Evolutionary conservation across 2,113 vertebrate species (phyloP).

Genomic region (Heliornis fulica): DNA sequence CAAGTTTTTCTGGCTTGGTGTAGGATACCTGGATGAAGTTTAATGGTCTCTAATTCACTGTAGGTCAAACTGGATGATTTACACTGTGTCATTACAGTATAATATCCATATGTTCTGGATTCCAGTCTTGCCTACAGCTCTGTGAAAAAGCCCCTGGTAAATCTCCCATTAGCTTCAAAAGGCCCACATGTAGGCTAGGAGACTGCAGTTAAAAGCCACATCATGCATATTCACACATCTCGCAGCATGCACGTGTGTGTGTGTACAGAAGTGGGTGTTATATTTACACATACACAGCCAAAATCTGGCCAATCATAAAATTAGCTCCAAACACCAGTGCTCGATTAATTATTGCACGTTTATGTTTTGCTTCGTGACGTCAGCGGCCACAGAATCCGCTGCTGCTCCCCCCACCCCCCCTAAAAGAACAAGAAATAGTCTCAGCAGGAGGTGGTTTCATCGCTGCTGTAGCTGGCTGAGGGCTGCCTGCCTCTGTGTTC

Average conservation of each 20-base stretch:
- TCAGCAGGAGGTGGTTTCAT: not conserved
- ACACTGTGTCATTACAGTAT: not conserved
- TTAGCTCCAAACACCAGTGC: not conserved
- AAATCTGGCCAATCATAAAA: not conserved
- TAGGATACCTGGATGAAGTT: slow-evolving; percentile 27
- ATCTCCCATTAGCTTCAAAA: slow-evolving; percentile 70
- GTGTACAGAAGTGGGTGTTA: not conserved
- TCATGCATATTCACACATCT: slow-evolving; percentile 43
- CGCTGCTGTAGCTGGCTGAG: not conserved
- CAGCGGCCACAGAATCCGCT: not conserved
- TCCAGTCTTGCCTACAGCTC: slow-evolving; percentile 62
- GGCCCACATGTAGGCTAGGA: slow-evolving; percentile 43
- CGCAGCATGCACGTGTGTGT: slow-evolving; percentile 21
- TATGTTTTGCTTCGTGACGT: not conserved
- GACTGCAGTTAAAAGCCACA: slow-evolving; percentile 51
- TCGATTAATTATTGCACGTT: not conserved
- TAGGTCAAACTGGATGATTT: slow-evolving; percentile 42
- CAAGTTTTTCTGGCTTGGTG: slow-evolving; percentile 49
- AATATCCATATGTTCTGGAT: slow-evolving; percentile 43
- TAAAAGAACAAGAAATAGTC: not conserved
- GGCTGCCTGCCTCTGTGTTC: not conserved
- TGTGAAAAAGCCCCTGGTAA: slow-evolving; percentile 70
- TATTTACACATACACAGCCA: slow-evolving; percentile 19
- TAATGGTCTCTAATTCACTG: slow-evolving; percentile 53
- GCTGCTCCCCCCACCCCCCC: too few species aligned